Conservation (phyloP, 35 echinoderm and acorn worm species). For the Amphiura filiformis region DNA sequence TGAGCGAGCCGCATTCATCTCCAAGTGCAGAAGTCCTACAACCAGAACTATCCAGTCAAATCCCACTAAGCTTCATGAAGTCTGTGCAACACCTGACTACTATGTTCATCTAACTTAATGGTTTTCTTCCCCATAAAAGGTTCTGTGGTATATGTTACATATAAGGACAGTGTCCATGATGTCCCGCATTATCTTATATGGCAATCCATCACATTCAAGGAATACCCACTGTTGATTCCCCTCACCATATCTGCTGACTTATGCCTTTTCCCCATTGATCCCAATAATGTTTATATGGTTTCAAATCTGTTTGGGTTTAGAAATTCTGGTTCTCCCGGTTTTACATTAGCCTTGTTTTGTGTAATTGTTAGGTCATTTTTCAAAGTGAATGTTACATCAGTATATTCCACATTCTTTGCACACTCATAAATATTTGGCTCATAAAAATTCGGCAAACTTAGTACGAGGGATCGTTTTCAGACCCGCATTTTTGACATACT, state of each 20-base stretch:
- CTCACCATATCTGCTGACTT: no score
- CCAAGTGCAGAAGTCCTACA: neutral
- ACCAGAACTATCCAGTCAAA: conserved; percentile 27
- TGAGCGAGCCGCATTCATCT: conserved; percentile 3
- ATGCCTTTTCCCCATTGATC: no score
- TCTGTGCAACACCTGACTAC: no score
- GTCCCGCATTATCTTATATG: conserved; percentile 26
- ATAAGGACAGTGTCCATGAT: conserved; percentile 15
- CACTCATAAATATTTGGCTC: no score
- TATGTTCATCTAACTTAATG: neutral
- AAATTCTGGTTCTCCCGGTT: conserved; percentile 28
- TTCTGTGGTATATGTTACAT: neutral
- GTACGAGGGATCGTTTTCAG: no score
- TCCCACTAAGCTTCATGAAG: neutral
- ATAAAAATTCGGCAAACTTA: no score
- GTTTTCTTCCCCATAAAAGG: conserved; percentile 26
- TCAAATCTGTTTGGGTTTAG: conserved; percentile 24
- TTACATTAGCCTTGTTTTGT: neutral
- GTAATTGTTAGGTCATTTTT: no score
- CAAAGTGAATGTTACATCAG: no score
- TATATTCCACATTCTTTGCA: no score
- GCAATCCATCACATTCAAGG: conserved; percentile 12
- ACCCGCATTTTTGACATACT: no score
- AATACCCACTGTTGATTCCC: neutral
- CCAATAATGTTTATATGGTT: neutral